Conservation (phyloP, 2,888 invertebrate species). For the Hybos culiciformis region DNA sequence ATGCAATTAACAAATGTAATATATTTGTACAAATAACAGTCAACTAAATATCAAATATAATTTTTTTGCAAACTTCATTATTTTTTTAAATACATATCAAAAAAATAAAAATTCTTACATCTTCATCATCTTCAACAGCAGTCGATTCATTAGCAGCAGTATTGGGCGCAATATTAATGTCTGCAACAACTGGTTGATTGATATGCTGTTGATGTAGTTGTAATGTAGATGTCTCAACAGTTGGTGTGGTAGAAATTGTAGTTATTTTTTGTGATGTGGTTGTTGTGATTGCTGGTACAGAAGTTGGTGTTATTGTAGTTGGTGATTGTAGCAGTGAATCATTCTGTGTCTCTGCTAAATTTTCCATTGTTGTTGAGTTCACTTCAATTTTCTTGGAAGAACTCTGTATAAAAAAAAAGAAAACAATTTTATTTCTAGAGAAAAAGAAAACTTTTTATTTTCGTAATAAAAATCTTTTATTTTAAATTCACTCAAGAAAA, state of each 20-base stretch:
- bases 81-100: neutral
- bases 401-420: conserved; percentile 18
- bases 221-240: no score
- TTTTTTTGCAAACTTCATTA: no score
- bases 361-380: conserved; percentile 24
- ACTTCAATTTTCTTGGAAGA: conserved; percentile 23
- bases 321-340: conserved; percentile 18
- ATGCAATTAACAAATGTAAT: no score
- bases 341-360: conserved; percentile 21
- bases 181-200: neutral
- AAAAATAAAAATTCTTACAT: conserved; percentile 24
- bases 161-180: neutral
- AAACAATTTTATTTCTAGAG: no score
- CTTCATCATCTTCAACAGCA: conserved; percentile 53
- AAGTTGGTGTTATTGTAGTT: conserved; percentile 14
- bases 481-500: no score
- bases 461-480: no score
- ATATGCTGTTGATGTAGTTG: neutral
- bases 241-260: neutral
- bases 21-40: no score
- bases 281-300: conserved; percentile 12
- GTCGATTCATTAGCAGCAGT: neutral
- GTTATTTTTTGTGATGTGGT: conserved; percentile 7
- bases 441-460: no score
- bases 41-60: neutral